Evolutionary conservation across 2,113 vertebrate genomes (phyloP), one percentile per base, ranked within the genome.

Genomic region (Synchiropus splendidus): DNA sequence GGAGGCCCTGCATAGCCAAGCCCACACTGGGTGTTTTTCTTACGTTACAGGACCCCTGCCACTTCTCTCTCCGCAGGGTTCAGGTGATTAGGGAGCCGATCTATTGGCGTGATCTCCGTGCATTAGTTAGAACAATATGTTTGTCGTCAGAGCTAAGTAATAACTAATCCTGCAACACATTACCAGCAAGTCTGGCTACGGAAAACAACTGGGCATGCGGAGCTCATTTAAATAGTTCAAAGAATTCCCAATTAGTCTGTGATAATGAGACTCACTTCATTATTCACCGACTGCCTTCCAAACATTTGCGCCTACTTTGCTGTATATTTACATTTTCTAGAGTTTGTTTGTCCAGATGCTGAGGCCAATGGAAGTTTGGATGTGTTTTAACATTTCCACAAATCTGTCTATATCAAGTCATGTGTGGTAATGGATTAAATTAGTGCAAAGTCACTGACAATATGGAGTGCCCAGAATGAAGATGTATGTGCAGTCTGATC

Each of bases 121-220:
- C 53, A 40, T 67, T 79, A 73, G 61, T 54, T 41, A 41, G 63
- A 80, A 70, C 74, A 79, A 72, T 76, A 54, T 67, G 80, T 78
- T 76, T 77, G 62, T 70, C 54, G 54, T 71, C 66, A 53, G 52
- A 66, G 70, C 57, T 70, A 58, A 65, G 61, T 61, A 54, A 70
- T 69, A 69, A 68, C 55, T 70, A 70, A 72, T 68, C 63, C 66
- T 58, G 61, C 61, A 51, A 61, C 45, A 45, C 48, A 54, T 64
- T 63, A 66, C 60, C 51, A 34, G 42, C 30, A 42, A 56, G 50
- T 47, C 31, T 56, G 34, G 18, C 35, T 51, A 13, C 27, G 27
- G 55, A 57, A 35, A 61, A 54, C 55, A 67, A 67, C 76, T 57
- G 53, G 6, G 18, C 11, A 13, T 5, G 21, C 4, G 44, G 49